These are phyloP conservation scores for Onychostruthus taczanowskii DNA, from an alignment of 2,113 vertebrate species.

Conservation along the genomic window DNA sequence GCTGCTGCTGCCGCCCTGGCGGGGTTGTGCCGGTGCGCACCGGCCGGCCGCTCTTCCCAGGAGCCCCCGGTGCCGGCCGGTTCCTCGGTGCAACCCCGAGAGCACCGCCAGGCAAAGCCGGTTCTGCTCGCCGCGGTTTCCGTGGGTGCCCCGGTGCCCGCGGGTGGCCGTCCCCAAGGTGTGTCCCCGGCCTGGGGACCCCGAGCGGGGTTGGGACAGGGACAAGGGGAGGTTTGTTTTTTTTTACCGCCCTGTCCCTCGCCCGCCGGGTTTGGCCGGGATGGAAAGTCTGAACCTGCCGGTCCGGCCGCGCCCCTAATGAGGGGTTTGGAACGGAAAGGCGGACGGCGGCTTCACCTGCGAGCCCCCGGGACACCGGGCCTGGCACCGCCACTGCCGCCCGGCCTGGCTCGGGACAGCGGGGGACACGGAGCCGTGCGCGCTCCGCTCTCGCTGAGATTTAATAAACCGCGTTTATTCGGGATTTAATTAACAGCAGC, in stretches of 20 bases:
- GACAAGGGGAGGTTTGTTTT: neutral
- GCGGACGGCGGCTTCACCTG: neutral
- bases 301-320: slow-evolving; percentile 28
- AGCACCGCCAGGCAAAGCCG: neutral
- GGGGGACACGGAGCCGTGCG: fast-evolving
- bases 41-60: neutral
- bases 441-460: neutral
- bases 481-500: neutral
- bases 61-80: neutral
- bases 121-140: neutral
- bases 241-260: neutral
- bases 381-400: neutral
- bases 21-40: neutral
- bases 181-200: neutral
- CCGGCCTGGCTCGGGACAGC: fast-evolving
- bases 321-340: neutral
- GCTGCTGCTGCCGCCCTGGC: fast-evolving
- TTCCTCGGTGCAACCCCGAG: neutral
- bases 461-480: neutral
- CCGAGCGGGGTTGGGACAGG: neutral
- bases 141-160: neutral
- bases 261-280: neutral
- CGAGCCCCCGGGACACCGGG: neutral
- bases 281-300: slow-evolving; percentile 56
- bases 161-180: neutral